These are phyloP conservation scores for Adelosebastes latens DNA, from an alignment of 2,797 vertebrate species.

Conservation along the genomic window DNA sequence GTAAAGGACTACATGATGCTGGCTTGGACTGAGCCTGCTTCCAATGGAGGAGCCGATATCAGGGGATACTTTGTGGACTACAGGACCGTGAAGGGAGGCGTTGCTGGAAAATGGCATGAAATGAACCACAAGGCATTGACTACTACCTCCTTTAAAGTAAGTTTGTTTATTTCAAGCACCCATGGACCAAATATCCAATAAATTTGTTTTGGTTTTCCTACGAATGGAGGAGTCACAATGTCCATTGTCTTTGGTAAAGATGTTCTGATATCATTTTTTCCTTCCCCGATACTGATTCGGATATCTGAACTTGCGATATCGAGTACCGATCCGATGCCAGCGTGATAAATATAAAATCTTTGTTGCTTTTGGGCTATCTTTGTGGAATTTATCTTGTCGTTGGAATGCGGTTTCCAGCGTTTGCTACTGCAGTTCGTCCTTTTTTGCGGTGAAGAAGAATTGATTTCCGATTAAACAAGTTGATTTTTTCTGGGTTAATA, in stretches of 20 bases:
- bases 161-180: not conserved
- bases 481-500: no score
- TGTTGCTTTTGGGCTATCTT: no score
- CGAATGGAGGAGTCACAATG: not conserved
- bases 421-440: no score
- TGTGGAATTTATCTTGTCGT: no score
- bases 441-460: no score
- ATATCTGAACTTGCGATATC: no score
- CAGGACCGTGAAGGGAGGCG: slow-evolving; percentile 86
- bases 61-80: slow-evolving; percentile 96
- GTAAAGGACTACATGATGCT: slow-evolving; percentile 92
- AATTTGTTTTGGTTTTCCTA: not conserved
- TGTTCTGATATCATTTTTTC: no score
- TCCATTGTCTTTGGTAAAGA: not conserved
- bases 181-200: not conserved
- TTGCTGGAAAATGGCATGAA: slow-evolving; percentile 91
- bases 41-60: slow-evolving; percentile 89
- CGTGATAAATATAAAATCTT: no score
- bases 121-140: slow-evolving; percentile 89
- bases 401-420: no score
- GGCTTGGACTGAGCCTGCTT: slow-evolving; percentile 88
- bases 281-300: no score
- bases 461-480: no score
- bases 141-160: slow-evolving; percentile 91
- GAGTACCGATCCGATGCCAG: no score